These are phyloP conservation scores for Phocides pigmalion DNA, from an alignment of 1,140 invertebrate genomes.

Conservation along the genomic window DNA sequence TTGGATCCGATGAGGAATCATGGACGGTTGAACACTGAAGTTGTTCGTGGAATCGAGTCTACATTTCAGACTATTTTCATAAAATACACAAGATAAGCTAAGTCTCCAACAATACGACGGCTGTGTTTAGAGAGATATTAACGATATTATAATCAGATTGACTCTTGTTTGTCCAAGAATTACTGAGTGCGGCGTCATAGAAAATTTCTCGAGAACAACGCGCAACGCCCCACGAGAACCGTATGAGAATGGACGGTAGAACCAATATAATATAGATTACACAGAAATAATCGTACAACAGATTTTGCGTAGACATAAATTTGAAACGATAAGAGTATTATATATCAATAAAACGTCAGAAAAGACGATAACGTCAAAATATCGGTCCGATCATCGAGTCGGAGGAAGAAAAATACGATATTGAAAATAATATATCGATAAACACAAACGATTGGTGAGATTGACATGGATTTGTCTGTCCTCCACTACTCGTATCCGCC, in stretches of 20 bases:
- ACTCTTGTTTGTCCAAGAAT: conserved; percentile 13
- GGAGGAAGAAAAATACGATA: background rate
- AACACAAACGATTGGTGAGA: conserved; percentile 35
- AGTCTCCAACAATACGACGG: conserved; percentile 49
- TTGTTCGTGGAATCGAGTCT: background rate
- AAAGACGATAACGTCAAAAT: background rate
- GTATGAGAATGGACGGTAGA: too few species aligned
- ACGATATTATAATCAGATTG: conserved; percentile 17
- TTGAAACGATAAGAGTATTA: background rate
- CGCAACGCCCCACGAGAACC: too few species aligned
- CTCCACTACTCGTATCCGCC: conserved; percentile 49
- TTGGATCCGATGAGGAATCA: background rate
- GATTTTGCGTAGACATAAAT: background rate
- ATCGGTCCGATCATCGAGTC: background rate
- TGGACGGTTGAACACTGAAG: background rate
- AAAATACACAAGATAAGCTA: conserved; percentile 43
- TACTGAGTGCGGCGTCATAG: conserved; percentile 10
- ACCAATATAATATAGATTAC: conserved; percentile 12
- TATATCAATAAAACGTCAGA: background rate
- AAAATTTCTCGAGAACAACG: conserved; percentile 13
- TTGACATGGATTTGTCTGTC: conserved; percentile 62
- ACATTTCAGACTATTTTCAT: conserved; percentile 26
- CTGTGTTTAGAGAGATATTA: conserved; percentile 54
- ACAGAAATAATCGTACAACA: background rate
- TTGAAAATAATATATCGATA: background rate